phyloP scores from a whole-genome alignment of 2,797 vertebrate genomes.

The Eulemur albifrons region DNA sequence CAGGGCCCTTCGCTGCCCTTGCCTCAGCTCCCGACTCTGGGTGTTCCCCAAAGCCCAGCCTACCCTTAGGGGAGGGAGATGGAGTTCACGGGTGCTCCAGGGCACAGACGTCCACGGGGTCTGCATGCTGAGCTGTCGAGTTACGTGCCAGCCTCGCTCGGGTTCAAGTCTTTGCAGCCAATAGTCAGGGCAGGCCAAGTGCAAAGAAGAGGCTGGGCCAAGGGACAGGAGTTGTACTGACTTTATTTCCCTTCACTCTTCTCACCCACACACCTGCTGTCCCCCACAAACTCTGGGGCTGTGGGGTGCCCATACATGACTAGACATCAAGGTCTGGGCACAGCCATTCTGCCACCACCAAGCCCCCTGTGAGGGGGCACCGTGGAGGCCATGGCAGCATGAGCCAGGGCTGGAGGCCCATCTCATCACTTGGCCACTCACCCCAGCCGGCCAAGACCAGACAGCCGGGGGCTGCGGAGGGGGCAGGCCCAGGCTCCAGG shows the following conservation, averaged over 20 bases:
- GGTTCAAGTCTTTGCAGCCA: neutral
- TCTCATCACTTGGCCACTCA: neutral
- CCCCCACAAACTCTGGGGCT: neutral
- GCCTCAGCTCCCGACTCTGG: neutral
- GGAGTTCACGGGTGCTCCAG: fast-evolving
- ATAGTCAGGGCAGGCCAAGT: neutral
- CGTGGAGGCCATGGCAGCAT: fast-evolving
- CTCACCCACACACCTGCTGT: neutral
- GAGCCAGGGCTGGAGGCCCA: neutral
- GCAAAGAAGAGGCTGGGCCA: conserved; percentile 50
- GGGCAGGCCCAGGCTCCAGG: neutral
- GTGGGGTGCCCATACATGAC: neutral
- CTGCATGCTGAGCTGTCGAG: fast-evolving
- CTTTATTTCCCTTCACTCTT: conserved; percentile 53
- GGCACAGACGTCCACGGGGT: neutral
- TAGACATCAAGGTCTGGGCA: neutral
- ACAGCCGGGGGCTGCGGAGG: neutral
- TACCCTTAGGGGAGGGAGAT: neutral
- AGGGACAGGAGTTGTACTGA: neutral
- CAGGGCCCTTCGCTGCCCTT: neutral
- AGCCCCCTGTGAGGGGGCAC: neutral
- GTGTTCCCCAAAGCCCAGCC: neutral
- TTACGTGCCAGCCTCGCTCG: neutral
- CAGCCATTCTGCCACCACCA: neutral
- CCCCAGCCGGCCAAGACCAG: neutral